phyloP scores from a whole-genome alignment of 2,888 invertebrate genomes.

The Trissolcus brochymenae region DNA sequence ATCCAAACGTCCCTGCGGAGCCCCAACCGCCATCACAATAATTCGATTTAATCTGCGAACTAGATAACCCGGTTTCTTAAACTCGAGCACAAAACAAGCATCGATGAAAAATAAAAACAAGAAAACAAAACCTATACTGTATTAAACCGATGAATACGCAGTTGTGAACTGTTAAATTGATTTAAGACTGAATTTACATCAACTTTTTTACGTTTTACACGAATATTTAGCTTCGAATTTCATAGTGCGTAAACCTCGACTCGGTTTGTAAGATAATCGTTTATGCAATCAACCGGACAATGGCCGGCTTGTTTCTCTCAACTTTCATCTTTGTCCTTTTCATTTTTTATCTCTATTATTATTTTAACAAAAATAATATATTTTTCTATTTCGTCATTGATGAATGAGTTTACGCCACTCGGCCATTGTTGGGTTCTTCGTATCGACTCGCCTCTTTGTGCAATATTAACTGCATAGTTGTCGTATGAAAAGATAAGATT shows the following conservation, averaged over 20 bases:
- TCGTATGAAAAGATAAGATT: constrained; percentile 10
- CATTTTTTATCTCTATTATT: no score
- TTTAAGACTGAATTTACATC: constrained; percentile 43
- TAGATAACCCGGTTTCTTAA: no score
- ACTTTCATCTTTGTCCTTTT: no score
- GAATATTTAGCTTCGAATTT: constrained; percentile 11
- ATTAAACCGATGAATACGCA: no score
- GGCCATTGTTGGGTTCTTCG: no score
- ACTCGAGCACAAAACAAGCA: background rate
- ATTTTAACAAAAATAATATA: no score
- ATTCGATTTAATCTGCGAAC: constrained; percentile 7
- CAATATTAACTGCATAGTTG: constrained; percentile 3
- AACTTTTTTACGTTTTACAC: constrained; percentile 46
- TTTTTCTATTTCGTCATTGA: no score
- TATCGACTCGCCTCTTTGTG: background rate
- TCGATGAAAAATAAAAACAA: no score
- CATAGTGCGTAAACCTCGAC: background rate
- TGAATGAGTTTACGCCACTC: no score
- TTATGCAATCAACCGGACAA: no score
- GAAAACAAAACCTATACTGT: background rate
- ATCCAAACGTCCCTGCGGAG: constrained; percentile 74
- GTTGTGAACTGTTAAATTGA: no score
- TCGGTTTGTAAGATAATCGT: constrained; percentile 9
- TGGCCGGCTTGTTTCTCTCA: no score
- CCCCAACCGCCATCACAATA: constrained; percentile 75